phyloP scores from a whole-genome alignment of 2,797 vertebrate genomes.

The Cetoscarus ocellatus region DNA sequence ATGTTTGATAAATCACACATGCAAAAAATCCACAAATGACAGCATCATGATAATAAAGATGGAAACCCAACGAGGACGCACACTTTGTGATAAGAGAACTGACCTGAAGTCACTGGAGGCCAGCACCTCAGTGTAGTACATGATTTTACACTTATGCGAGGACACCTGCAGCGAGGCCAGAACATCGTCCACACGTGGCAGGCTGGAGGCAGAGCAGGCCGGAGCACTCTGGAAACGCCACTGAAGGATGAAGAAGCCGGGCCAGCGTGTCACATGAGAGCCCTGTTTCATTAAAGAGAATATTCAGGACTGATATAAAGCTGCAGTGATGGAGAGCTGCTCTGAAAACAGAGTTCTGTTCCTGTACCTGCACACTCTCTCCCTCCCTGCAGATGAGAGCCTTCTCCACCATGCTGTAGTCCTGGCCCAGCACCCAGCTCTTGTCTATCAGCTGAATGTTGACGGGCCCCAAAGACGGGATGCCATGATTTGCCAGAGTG shows the following conservation, averaged over 20 bases:
- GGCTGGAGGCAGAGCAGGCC: conserved; percentile 89
- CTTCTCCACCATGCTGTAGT: conserved; percentile 96
- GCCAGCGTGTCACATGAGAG: conserved; percentile 95
- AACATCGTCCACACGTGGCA: conserved; percentile 94
- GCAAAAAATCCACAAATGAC: not conserved
- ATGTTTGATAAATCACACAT: not conserved
- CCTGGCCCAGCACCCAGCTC: conserved; percentile 91
- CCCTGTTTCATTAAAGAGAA: conserved; percentile 82
- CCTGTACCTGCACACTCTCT: conserved; percentile 93
- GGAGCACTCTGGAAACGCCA: conserved; percentile 92
- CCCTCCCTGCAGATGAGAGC: conserved; percentile 92
- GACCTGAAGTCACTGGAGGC: conserved; percentile 96
- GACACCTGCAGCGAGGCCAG: conserved; percentile 95
- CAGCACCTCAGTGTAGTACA: conserved; percentile 97
- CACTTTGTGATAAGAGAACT: conserved; percentile 17
- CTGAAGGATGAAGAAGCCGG: conserved; percentile 97
- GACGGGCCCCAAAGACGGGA: conserved; percentile 84
- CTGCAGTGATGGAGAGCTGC: not conserved
- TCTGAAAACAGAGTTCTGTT: not conserved
- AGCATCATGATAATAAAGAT: not conserved
- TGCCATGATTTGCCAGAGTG: conserved; percentile 86
- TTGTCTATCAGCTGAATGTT: conserved; percentile 92
- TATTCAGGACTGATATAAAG: not conserved
- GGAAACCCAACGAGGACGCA: not conserved
- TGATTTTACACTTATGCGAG: conserved; percentile 97